These are phyloP conservation scores for Anoplius nigerrimus DNA, from an alignment of 2,888 invertebrate species.

Conservation along the genomic window DNA sequence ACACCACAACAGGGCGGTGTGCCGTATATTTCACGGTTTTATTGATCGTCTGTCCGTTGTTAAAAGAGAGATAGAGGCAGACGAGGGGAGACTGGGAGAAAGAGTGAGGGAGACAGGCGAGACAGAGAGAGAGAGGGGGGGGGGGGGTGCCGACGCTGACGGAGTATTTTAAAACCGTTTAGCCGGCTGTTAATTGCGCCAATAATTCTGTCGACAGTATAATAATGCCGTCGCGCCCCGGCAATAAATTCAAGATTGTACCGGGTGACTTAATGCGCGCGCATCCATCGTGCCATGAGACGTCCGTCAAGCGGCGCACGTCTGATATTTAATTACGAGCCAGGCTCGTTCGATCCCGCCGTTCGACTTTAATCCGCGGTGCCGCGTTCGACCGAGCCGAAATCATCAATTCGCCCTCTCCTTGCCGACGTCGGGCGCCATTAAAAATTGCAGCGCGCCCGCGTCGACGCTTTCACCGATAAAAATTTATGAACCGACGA, in stretches of 20 bases:
- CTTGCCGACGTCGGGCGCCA: too few relatives aligned
- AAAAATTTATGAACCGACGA: too few relatives aligned
- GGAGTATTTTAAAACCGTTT: conserved; percentile 47
- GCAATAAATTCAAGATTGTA: not conserved
- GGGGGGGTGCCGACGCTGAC: not conserved
- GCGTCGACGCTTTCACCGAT: too few relatives aligned
- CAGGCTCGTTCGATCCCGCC: not conserved
- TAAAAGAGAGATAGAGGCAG: conserved; percentile 19
- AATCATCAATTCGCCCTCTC: too few relatives aligned
- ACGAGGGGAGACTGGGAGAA: conserved; percentile 2
- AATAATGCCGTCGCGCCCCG: conserved; percentile 33
- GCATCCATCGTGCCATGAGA: not conserved
- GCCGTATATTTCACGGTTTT: conserved; percentile 22
- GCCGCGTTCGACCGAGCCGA: too few relatives aligned
- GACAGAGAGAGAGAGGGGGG: too few relatives aligned
- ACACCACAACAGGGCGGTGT: conserved; percentile 14
- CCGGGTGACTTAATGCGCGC: not conserved
- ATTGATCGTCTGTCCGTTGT: conserved; percentile 33
- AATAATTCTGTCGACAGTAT: conserved; percentile 48
- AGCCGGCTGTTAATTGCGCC: conserved; percentile 45
- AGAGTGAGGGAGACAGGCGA: not conserved
- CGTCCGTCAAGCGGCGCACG: not conserved
- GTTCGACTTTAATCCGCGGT: too few relatives aligned
- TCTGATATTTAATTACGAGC: not conserved
- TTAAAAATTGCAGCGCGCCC: too few relatives aligned